Evolutionary conservation across 2,888 invertebrate species (phyloP).

Genomic region (Eubasilissa splendida): DNA sequence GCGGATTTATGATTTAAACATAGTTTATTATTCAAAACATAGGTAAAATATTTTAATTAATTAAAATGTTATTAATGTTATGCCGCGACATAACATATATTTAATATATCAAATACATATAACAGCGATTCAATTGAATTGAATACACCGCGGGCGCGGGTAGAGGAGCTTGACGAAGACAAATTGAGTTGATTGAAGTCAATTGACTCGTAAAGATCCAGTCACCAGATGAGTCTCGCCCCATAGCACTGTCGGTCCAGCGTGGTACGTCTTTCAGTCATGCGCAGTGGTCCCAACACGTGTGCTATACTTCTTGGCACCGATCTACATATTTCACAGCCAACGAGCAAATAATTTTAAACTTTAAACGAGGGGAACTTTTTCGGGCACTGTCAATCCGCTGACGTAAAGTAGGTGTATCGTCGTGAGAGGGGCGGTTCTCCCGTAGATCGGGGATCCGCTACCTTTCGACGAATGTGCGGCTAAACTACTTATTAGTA

Average conservation of each 20-base stretch:
- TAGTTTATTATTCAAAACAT: no score
- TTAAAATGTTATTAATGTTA: no score
- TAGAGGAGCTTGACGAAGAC: conserved; percentile 26
- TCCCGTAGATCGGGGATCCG: no score
- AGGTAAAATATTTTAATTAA: no score
- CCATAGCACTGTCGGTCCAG: not conserved
- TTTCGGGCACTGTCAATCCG: not conserved
- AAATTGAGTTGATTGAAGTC: conserved; percentile 54
- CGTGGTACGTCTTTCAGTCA: not conserved
- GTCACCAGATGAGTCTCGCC: conserved; percentile 27
- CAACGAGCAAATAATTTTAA: conserved; percentile 9
- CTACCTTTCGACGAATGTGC: no score
- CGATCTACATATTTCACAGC: not conserved
- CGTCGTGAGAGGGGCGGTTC: conserved; percentile 8
- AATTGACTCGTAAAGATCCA: conserved; percentile 48
- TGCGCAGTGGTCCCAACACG: conserved; percentile 19
- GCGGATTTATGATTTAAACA: no score
- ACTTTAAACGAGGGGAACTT: not conserved
- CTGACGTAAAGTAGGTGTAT: not conserved
- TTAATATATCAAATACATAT: no score
- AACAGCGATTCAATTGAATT: not conserved
- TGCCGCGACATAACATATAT: no score
- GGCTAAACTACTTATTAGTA: no score
- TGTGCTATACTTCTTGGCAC: conserved; percentile 1
- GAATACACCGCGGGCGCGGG: not conserved